Percentiles rank a stretch among this genome's conserved stretches.
phyloP scores from a whole-genome alignment of 2,888 invertebrate genomes.

The Mesorhabditis sp. region DNA sequence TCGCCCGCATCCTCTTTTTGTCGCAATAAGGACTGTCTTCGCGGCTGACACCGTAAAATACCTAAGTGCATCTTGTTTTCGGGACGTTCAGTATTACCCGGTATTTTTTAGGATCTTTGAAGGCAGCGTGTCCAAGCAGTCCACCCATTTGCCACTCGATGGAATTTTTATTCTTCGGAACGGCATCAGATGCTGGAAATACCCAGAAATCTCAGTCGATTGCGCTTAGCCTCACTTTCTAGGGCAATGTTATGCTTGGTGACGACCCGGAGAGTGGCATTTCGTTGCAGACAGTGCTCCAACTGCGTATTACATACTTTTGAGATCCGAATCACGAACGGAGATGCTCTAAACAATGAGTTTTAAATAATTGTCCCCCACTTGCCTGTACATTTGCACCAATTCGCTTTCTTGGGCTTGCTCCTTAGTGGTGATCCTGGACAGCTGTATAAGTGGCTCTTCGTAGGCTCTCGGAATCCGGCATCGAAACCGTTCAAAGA shows the following conservation, averaged over 20 bases:
- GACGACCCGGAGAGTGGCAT: slow-evolving; percentile 15
- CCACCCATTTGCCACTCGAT: slow-evolving; percentile 35
- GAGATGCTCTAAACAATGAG: slow-evolving; percentile 17
- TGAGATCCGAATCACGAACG: slow-evolving; percentile 21
- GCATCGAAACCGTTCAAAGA: slow-evolving; percentile 27
- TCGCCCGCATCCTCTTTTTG: slow-evolving; percentile 25
- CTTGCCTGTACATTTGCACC: slow-evolving; percentile 18
- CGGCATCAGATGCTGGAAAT: slow-evolving; percentile 19
- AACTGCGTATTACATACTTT: slow-evolving; percentile 25
- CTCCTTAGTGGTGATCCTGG: slow-evolving; percentile 20
- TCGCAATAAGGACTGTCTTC: slow-evolving; percentile 33
- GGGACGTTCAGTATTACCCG: not conserved
- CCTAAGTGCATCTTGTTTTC: slow-evolving; percentile 11
- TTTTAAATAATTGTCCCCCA: not conserved
- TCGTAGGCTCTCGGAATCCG: slow-evolving; percentile 28
- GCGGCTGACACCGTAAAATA: slow-evolving; percentile 26
- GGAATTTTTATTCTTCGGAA: slow-evolving; percentile 17
- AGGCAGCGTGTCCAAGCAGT: slow-evolving; percentile 26
- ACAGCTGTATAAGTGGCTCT: slow-evolving; percentile 21
- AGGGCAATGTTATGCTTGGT: slow-evolving; percentile 21
- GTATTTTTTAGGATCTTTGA: slow-evolving; percentile 12
- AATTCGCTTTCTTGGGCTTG: slow-evolving; percentile 18
- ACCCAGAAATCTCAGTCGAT: not conserved
- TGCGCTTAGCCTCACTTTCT: slow-evolving; percentile 16
- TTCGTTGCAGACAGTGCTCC: slow-evolving; percentile 17